Evolutionary conservation across 2,888 invertebrate genomes (phyloP).

Genomic region (Cyaniris semiargus): DNA sequence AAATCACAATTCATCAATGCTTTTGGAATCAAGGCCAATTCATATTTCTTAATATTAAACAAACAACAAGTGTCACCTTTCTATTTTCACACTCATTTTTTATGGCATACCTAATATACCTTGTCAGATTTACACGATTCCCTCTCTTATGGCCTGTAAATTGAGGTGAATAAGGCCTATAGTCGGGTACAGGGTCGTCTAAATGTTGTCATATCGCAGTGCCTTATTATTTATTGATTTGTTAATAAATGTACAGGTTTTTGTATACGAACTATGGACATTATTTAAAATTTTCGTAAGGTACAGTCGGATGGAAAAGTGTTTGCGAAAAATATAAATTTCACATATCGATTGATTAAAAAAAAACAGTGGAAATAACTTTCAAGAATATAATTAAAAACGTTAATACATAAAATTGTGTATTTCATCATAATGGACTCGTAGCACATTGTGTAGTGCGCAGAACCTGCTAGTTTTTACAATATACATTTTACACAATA

Average conservation of each 20-base stretch:
- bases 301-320: slow-evolving; percentile 17
- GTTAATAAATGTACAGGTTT: slow-evolving; percentile 71
- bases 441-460: no score
- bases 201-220: slow-evolving; percentile 44
- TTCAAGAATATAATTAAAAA: no score
- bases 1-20: slow-evolving; percentile 12
- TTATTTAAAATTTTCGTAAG: slow-evolving; percentile 31
- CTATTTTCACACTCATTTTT: slow-evolving; percentile 64
- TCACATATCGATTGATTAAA: no score
- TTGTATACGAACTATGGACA: slow-evolving; percentile 44
- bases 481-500: no score
- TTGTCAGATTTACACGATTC: slow-evolving; percentile 18
- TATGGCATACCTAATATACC: slow-evolving; percentile 41
- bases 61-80: slow-evolving; percentile 50
- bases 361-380: no score
- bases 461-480: no score
- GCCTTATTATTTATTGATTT: slow-evolving; percentile 67
- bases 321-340: neutral
- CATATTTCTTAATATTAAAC: slow-evolving; percentile 39
- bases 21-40: slow-evolving; percentile 33
- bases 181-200: slow-evolving; percentile 37
- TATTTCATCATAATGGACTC: no score
- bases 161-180: slow-evolving; percentile 36
- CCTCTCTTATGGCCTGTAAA: slow-evolving; percentile 10
- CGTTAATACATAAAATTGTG: no score